Conservation (phyloP, 2,113 vertebrate genomes). For the Centropus unirufus region DNA sequence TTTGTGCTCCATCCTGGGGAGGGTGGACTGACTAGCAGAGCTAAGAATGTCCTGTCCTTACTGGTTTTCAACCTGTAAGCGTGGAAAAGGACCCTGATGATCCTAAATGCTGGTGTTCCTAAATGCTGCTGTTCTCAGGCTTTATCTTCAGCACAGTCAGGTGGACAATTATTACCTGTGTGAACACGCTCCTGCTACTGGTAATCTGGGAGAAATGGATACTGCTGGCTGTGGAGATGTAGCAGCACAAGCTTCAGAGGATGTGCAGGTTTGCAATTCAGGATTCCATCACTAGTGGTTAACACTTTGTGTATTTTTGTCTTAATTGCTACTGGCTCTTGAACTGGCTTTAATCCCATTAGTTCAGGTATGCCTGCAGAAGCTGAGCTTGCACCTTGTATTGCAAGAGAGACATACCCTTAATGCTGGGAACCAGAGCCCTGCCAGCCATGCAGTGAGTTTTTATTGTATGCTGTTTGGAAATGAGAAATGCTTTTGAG, state of each 20-base stretch:
- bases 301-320: constrained; percentile 48
- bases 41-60: neutral
- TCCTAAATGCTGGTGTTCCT: neutral
- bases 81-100: neutral
- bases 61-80: neutral
- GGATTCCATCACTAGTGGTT: neutral
- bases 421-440: constrained; percentile 42
- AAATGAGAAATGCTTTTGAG: constrained; percentile 14
- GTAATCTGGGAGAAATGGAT: neutral
- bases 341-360: constrained; percentile 50
- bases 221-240: constrained; percentile 6
- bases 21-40: neutral
- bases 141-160: neutral
- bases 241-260: constrained; percentile 46
- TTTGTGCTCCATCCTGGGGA: neutral
- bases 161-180: neutral
- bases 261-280: constrained; percentile 45
- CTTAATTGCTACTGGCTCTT: constrained; percentile 59
- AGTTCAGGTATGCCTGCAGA: constrained; percentile 47
- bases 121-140: neutral
- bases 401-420: neutral
- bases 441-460: neutral
- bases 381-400: constrained; percentile 10
- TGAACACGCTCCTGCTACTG: neutral
- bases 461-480: constrained; percentile 27